Base-by-base conservation (phyloP, 2,113 vertebrate species). In the Rhynchomys soricoides region DNA sequence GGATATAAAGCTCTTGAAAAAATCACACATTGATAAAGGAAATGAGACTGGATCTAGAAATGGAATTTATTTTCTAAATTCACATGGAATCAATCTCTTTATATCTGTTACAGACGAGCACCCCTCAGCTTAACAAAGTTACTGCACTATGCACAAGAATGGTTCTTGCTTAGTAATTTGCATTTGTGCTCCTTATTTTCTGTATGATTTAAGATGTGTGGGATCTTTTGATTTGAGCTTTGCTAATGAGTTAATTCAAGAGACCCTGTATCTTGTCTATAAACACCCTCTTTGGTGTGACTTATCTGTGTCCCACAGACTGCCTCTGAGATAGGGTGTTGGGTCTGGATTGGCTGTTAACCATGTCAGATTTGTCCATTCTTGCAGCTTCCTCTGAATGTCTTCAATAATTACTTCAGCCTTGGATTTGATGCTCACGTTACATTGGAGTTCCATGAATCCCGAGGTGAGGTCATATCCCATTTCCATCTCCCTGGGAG, bases 391-490 rank as follows among this genome's bases (percentile, higher is more conserved):
- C 99, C 99, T n/a, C 98, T 99, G 90, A 99, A 98, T 87, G 99
- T 99, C 96, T 99, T 99, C 98, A 99, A 99, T 98, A 99, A 99
- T 96, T 99, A 99, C 98, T 99, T 99, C 98, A 99, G 99, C 97
- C 99, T 99, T 50, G 99, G 99, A 91, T 99, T 99, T 83, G 99
- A 99, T 96, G 99, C 99, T 83, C 99, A 99, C 19, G 99, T 99
- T 86, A 99, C 99, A 0, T 93, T 99, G 98, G 99, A 99, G 93
- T 99, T 99, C 97, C 99, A 99, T 70, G 99, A 99, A 98, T 99
- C 99, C 94, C 98, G 99, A 98, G 99, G 99, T 99, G 98, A 98
- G 95, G 92, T 95, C 85, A 9, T 59, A 37, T 0, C 50, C 95
- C 97, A 34, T 95, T 95, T 94, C 62, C 48, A 79, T 92, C 95